These are phyloP conservation scores for Bothrops jararaca DNA, from an alignment of 2,113 vertebrate genomes.

Conservation along the genomic window DNA sequence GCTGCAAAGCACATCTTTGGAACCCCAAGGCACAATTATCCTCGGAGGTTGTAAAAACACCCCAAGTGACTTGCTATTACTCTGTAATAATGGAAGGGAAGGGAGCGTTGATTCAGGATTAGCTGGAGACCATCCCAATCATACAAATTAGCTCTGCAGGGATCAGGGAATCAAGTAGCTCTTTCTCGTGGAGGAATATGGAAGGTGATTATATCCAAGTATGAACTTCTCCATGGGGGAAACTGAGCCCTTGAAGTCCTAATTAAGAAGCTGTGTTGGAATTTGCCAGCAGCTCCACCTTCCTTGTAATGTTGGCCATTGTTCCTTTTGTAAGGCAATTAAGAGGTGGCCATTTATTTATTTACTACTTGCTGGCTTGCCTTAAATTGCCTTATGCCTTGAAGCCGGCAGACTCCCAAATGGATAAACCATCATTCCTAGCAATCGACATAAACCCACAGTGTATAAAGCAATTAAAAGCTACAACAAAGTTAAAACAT, in stretches of 20 bases:
- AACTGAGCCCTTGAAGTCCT: conserved; percentile 5
- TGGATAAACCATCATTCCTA: neutral
- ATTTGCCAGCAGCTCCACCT: neutral
- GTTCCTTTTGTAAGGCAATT: neutral
- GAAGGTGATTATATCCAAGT: neutral
- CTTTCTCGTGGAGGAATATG: neutral
- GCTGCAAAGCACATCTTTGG: neutral
- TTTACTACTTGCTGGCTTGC: neutral
- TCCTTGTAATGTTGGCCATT: conserved; percentile 4
- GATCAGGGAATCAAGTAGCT: neutral
- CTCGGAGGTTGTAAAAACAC: neutral
- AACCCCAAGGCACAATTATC: neutral
- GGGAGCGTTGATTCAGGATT: neutral
- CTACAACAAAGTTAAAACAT: neutral
- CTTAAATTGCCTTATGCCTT: neutral
- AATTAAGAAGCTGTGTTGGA: neutral
- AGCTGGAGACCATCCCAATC: neutral
- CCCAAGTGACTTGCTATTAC: neutral
- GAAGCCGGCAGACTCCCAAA: neutral
- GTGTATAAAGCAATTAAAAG: neutral
- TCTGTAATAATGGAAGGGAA: neutral
- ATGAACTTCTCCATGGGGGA: neutral
- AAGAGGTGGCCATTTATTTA: neutral
- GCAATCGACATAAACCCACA: neutral
- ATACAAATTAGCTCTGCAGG: neutral